phyloP scores from a whole-genome alignment of 2,113 vertebrate genomes.

The Pachypanchax playfairii region DNA sequence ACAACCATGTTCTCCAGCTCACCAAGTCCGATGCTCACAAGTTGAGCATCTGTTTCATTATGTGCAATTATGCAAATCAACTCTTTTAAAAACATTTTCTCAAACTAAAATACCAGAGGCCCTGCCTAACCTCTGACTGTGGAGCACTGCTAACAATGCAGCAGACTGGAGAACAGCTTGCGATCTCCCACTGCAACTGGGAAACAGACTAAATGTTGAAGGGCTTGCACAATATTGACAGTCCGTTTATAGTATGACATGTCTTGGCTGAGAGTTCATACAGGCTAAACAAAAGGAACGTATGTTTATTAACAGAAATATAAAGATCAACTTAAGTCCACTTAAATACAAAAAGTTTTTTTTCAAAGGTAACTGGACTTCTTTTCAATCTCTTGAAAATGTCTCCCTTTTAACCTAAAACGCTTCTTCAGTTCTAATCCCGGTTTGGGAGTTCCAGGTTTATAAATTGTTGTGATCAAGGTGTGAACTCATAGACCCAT shows the following conservation, averaged over 20 bases:
- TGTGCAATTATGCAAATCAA: slow-evolving; percentile 35
- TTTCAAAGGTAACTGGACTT: too few relatives aligned
- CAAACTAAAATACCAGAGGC: slow-evolving; percentile 14
- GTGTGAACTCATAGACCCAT: too few relatives aligned
- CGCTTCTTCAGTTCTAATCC: too few relatives aligned
- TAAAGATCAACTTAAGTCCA: too few relatives aligned
- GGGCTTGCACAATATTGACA: slow-evolving; percentile 1
- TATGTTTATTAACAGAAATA: not conserved
- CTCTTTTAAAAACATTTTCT: slow-evolving; percentile 10
- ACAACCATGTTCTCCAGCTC: not conserved
- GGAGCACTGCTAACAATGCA: slow-evolving; percentile 12
- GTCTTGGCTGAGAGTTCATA: not conserved
- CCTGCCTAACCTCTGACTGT: slow-evolving; percentile 9
- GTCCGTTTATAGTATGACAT: not conserved
- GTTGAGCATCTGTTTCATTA: slow-evolving; percentile 22
- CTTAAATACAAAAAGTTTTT: too few relatives aligned
- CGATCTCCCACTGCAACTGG: slow-evolving; percentile 10
- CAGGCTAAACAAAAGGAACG: not conserved
- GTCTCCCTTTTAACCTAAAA: too few relatives aligned
- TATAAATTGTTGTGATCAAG: too few relatives aligned
- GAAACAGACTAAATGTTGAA: slow-evolving; percentile 20
- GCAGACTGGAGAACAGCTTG: slow-evolving; percentile 22
- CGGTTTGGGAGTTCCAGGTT: too few relatives aligned
- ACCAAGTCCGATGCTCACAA: not conserved
- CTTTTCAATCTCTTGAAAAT: too few relatives aligned